Evolutionary conservation across 2,888 invertebrate species (phyloP), one percentile per base, ranked within the genome.

Genomic region (Dorcus parallelipipedus): DNA sequence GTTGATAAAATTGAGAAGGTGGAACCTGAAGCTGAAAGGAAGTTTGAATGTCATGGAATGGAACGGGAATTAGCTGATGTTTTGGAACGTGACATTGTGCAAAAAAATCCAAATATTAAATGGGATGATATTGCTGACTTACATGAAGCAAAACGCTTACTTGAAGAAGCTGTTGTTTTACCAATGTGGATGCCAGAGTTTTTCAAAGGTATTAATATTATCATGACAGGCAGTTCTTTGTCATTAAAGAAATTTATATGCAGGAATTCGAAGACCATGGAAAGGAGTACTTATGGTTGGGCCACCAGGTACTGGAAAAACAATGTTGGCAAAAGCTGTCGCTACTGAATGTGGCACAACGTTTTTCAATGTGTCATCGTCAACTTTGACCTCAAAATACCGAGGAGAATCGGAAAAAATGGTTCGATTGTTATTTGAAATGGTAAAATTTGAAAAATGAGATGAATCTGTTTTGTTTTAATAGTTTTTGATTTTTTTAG

Each of bases 341-440:
- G 98, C 98, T 58, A 97, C 97, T 0, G 97, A 99, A 82, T 98
- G 97, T 79, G 93, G 93, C 33, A 95, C 97, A 51, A 97, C 97
- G 0, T 97, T 97, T 81, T 96, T 98, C 77, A 94, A 97, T 79
- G 96, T 99, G 1, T 96, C 97, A 9, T 95, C 97, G 0, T 95
- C 97, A 1, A 96, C 96, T 0, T 84, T 99, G 61, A 96, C 97
- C n/a, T 97, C 96, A 17, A 99, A 99, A 80, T 99, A 96, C 80
- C 85, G 97, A 55, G 99, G 99, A n/a, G 99, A 99, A 82, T 96
- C 96, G 0, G 98, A 99, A 80, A 98, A 98, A 81, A 88, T 99
- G 71, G 97, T 99, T 64, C 86, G 97, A 60, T 79, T 98, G 52
- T 83, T 99, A 0, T 99, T 99, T 78, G 97, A 97, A 84, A 97